A percentile compares a stretch with the other conserved stretches of the same genome.
These are phyloP conservation scores for Parus major DNA, from an alignment of 2,113 vertebrate species.

Conservation along the genomic window DNA sequence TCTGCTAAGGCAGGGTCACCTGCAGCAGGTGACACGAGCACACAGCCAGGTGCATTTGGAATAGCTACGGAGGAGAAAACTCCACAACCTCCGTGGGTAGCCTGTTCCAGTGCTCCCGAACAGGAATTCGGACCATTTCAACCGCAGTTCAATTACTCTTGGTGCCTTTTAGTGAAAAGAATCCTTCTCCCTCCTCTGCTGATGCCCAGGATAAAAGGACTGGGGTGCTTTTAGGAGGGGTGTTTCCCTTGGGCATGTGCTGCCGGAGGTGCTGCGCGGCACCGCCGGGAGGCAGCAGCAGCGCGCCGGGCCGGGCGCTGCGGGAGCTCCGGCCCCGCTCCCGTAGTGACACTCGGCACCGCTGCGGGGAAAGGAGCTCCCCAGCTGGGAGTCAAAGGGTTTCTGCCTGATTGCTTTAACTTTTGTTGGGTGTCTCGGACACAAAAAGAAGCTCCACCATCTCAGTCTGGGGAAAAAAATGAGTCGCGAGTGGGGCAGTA, in stretches of 20 bases:
- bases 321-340: too few species aligned
- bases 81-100: neutral
- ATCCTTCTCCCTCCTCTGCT: neutral
- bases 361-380: neutral
- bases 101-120: neutral
- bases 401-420: neutral
- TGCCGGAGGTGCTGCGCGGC: neutral
- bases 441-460: neutral
- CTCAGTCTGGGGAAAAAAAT: neutral
- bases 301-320: neutral
- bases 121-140: neutral
- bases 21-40: neutral
- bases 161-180: neutral
- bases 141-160: neutral
- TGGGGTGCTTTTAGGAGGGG: accelerated
- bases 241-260: neutral
- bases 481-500: neutral
- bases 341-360: accelerated
- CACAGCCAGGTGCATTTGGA: neutral
- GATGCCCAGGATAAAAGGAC: neutral
- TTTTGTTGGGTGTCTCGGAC: neutral
- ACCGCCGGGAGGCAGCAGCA: slow-evolving; percentile 39
- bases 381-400: too few species aligned
- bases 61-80: too few species aligned
- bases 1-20: neutral